Evolutionary conservation across 2,113 vertebrate genomes (phyloP), one percentile per base, ranked within the genome.

Genomic region (Sinosuthora webbiana): DNA sequence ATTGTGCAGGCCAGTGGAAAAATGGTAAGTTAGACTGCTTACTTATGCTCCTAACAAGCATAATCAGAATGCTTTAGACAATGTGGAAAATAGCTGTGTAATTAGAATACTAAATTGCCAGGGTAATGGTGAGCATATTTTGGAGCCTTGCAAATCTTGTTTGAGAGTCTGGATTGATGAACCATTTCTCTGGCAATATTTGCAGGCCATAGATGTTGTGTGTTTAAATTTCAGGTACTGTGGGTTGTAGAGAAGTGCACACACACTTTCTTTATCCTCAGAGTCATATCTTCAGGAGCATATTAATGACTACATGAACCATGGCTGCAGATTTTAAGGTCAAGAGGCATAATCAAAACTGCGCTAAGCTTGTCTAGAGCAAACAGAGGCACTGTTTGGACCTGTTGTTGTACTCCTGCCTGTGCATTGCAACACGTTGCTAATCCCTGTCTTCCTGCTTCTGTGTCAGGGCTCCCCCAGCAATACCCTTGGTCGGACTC

Each of bases 401-500:
- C 78, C 60, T 92, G 76, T 47, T 69, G 53, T n/a, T 83, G 25
- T 85, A 15, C 24, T 67, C 13, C 47, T 94, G 67, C 55, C 47
- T 60, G 45, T 90, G 59, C 47, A 28, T 86, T 88, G 64, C 76
- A 78, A 64, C 83, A 65, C 1, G 0, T 74, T 55, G 47, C 62
- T 97, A 93, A 97, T 88, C 57, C 33, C 59, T 45, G 37, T 89
- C n/a, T 90, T 95, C 73, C 94, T 90, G 55, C 53, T 85, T 94
- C 92, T 60, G 10, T 93, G 73, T 27, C 90, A 99, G 99, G 98
- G 99, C 22, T 99, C 99, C 87, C 99, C 99, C 5, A 99, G 99
- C 97, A 99, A 99, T 98, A 99, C 99, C 18, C 98, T 99, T 70
- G 99, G 99, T 64, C 98, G 99, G 67, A 98, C 99, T 23, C 98